These are phyloP conservation scores for Cryptomyrus ogoouensis DNA, from an alignment of 2,113 vertebrate species.

Conservation along the genomic window DNA sequence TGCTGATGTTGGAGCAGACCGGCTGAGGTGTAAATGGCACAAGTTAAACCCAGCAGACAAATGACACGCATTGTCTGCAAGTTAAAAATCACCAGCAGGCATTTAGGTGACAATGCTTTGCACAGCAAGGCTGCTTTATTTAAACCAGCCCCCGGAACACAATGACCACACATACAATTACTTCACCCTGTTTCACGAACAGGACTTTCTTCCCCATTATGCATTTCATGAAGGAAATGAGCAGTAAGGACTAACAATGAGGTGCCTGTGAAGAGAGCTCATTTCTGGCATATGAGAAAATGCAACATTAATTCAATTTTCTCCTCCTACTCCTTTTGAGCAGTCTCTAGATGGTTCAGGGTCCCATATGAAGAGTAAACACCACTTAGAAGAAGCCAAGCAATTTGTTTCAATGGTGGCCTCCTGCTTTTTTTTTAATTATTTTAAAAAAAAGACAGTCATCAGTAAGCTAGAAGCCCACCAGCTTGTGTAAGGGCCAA, in stretches of 20 bases:
- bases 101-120: background rate
- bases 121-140: background rate
- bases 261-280: background rate
- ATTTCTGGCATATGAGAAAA: background rate
- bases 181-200: background rate
- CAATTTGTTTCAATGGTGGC: background rate
- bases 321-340: conserved; percentile 1
- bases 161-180: background rate
- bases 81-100: background rate
- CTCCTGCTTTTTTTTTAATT: background rate
- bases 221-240: background rate
- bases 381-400: background rate
- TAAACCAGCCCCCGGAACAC: background rate
- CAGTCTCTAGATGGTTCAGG: background rate
- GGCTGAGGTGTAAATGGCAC: background rate
- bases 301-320: conserved; percentile 9
- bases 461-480: background rate
- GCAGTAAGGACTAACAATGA: background rate
- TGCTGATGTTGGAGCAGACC: background rate
- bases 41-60: background rate
- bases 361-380: background rate
- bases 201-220: background rate
- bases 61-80: background rate
- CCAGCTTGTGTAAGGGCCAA: background rate
- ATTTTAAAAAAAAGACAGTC: background rate